Conservation (phyloP, 2,888 invertebrate genomes). For the Noctua pronuba region DNA sequence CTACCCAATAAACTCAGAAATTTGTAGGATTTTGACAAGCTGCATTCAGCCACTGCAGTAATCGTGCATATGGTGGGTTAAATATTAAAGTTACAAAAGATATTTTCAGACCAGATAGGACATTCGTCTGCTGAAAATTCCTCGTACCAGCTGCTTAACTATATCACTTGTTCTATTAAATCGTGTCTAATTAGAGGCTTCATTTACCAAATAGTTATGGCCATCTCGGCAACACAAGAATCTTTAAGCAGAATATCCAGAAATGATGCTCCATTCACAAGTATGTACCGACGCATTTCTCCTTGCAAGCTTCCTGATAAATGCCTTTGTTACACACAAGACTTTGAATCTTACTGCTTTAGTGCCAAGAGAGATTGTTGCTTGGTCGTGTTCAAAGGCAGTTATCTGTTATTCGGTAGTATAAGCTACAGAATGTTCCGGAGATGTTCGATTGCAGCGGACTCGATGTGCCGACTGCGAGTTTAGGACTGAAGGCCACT, state of each 20-base stretch:
- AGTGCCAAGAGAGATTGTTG: slow-evolving; percentile 2
- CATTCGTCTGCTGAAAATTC: background rate
- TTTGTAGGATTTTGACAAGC: background rate
- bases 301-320: slow-evolving; percentile 61
- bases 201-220: slow-evolving; percentile 9
- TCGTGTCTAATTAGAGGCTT: slow-evolving; percentile 30
- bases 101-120: background rate
- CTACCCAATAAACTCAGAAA: background rate
- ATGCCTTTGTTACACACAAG: slow-evolving; percentile 27
- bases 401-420: slow-evolving; percentile 72
- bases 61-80: background rate
- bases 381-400: slow-evolving; percentile 38
- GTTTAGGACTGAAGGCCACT: slow-evolving; percentile 59
- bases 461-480: slow-evolving; percentile 73
- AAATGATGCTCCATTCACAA: slow-evolving; percentile 65
- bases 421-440: slow-evolving; percentile 75
- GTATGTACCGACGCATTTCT: slow-evolving; percentile 68
- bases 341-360: background rate
- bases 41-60: background rate
- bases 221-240: slow-evolving; percentile 56
- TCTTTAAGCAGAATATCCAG: slow-evolving; percentile 61
- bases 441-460: slow-evolving; percentile 79
- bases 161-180: background rate
- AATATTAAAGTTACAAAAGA: background rate
- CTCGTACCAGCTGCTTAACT: background rate